Conservation (phyloP, 2,797 vertebrate genomes). For the Notolabrus celidotus region DNA sequence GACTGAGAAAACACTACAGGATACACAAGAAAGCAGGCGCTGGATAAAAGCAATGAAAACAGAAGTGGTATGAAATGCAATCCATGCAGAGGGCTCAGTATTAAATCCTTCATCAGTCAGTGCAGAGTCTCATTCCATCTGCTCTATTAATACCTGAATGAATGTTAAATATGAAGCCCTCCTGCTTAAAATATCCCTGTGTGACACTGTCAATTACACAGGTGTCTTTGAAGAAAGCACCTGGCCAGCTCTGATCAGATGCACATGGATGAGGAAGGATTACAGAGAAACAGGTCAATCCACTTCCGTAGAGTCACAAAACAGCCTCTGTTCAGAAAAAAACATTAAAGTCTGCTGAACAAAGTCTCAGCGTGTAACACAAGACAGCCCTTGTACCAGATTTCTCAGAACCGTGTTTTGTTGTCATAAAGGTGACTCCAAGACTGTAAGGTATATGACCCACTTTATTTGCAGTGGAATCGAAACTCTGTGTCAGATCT, state of each 20-base stretch:
- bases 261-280: slow-evolving; percentile 49
- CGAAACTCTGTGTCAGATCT: background rate
- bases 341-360: slow-evolving; percentile 14
- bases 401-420: slow-evolving; percentile 4
- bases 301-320: slow-evolving; percentile 46
- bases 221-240: slow-evolving; percentile 50
- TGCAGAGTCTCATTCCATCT: slow-evolving; percentile 40
- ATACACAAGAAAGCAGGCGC: slow-evolving; percentile 20
- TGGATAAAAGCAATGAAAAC: slow-evolving; percentile 49
- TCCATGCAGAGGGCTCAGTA: slow-evolving; percentile 35
- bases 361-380: slow-evolving; percentile 25
- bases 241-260: slow-evolving; percentile 49
- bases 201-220: slow-evolving; percentile 28
- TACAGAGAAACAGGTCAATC: slow-evolving; percentile 67
- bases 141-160: slow-evolving; percentile 57
- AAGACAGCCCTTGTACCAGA: slow-evolving; percentile 24
- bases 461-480: background rate
- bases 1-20: slow-evolving; percentile 51
- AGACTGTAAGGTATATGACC: background rate
- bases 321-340: slow-evolving; percentile 43
- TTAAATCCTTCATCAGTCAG: slow-evolving; percentile 49
- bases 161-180: slow-evolving; percentile 47
- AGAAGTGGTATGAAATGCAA: slow-evolving; percentile 42
- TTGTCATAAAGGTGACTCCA: background rate
- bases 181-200: slow-evolving; percentile 49